Evolutionary conservation across 2,888 invertebrate species (phyloP).

Genomic region (Hydriomena furcata): DNA sequence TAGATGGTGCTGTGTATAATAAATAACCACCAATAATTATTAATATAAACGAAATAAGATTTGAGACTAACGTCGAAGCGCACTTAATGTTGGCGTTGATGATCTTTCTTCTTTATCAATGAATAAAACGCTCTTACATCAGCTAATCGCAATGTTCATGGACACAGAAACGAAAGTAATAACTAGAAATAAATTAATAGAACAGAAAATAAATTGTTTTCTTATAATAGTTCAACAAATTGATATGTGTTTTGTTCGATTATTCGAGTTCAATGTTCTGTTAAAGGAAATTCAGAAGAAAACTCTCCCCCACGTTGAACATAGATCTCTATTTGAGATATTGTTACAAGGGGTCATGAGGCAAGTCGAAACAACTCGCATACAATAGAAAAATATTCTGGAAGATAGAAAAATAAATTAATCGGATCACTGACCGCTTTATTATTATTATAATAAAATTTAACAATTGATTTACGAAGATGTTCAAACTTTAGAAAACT

Average conservation of each 20-base stretch:
- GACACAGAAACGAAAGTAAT: slow-evolving; percentile 15
- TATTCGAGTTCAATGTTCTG: slow-evolving; percentile 43
- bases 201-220: slow-evolving; percentile 48
- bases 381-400: not conserved
- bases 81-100: not conserved
- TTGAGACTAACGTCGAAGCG: too few relatives aligned
- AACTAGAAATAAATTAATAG: slow-evolving; percentile 56
- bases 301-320: too few relatives aligned
- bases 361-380: not conserved
- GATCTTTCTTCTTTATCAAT: too few relatives aligned
- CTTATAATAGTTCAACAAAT: slow-evolving; percentile 47
- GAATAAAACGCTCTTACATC: not conserved
- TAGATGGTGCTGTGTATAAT: too few relatives aligned
- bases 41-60: too few relatives aligned
- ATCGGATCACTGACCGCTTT: too few relatives aligned
- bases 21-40: too few relatives aligned
- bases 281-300: not conserved
- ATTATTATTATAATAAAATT: too few relatives aligned
- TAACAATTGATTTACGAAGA: too few relatives aligned
- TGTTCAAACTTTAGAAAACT: too few relatives aligned
- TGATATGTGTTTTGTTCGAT: slow-evolving; percentile 61
- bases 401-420: too few relatives aligned
- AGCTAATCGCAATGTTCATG: slow-evolving; percentile 3
- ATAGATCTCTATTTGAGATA: not conserved
- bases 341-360: not conserved